A percentile compares a stretch with the other conserved stretches of the same genome.
These are phyloP conservation scores for Colistium nudipinnis DNA, from an alignment of 2,113 vertebrate genomes.

Conservation along the genomic window DNA sequence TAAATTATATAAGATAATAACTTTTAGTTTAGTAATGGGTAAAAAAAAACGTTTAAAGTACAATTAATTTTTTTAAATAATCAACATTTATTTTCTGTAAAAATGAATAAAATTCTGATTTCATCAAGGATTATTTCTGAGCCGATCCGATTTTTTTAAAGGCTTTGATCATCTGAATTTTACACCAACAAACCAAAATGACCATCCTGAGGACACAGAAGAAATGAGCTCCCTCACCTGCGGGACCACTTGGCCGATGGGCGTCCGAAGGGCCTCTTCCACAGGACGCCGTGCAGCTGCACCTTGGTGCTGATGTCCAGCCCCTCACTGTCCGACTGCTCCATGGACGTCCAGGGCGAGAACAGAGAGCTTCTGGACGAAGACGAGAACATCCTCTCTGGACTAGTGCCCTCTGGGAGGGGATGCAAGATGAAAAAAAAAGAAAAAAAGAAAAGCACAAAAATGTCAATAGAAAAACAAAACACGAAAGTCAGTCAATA, in stretches of 20 bases:
- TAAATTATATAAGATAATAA: too few species aligned
- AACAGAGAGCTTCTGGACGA: conserved; percentile 79
- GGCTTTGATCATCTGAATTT: not conserved
- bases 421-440: not conserved
- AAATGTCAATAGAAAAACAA: conserved; percentile 38
- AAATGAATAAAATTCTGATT: not conserved
- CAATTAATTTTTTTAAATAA: too few species aligned
- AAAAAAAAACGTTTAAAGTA: too few species aligned
- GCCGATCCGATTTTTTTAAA: not conserved
- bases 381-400: conserved; percentile 78
- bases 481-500: conserved; percentile 49
- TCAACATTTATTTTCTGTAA: too few species aligned
- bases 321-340: conserved; percentile 88
- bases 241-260: conserved; percentile 95
- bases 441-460: conserved; percentile 10
- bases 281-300: conserved; percentile 95
- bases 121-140: too few species aligned
- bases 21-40: too few species aligned
- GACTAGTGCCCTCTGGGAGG: conserved; percentile 23
- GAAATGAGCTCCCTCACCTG: conserved; percentile 81
- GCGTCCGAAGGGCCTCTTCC: conserved; percentile 96
- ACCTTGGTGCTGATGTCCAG: conserved; percentile 98
- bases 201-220: not conserved
- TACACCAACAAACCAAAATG: not conserved
- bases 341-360: conserved; percentile 89